These are phyloP conservation scores for Temnothorax unifasciatus DNA, from an alignment of 2,888 invertebrate genomes.

Conservation along the genomic window DNA sequence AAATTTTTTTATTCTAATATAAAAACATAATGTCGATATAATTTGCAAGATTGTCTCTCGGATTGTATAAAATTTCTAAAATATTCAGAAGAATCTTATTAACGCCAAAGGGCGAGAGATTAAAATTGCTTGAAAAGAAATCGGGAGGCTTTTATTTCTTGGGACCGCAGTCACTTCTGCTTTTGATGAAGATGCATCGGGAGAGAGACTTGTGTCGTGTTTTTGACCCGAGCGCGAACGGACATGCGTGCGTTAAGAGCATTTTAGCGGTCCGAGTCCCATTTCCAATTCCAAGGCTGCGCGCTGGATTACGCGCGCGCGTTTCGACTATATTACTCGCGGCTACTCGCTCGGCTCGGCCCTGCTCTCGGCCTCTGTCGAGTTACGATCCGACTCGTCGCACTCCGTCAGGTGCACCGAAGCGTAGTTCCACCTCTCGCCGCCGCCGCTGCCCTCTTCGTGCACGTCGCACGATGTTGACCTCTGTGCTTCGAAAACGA, in stretches of 20 bases:
- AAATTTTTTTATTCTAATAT: background rate
- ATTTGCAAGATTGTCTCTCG: background rate
- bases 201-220: background rate
- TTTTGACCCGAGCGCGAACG: background rate
- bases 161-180: too few relatives aligned
- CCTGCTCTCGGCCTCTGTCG: conserved; percentile 55
- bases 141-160: background rate
- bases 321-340: conserved; percentile 43
- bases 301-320: conserved; percentile 38
- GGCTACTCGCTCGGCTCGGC: conserved; percentile 67
- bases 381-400: conserved; percentile 68
- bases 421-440: conserved; percentile 85
- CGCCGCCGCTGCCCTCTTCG: conserved; percentile 78
- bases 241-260: background rate
- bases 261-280: conserved; percentile 37
- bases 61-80: background rate
- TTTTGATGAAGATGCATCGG: background rate
- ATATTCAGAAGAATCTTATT: background rate
- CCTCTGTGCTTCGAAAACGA: conserved; percentile 79
- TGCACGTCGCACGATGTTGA: conserved; percentile 70
- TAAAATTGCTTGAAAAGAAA: background rate
- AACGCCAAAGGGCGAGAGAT: background rate
- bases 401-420: conserved; percentile 81
- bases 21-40: background rate
- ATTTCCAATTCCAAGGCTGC: conserved; percentile 48